A percentile compares a stretch with the other conserved stretches of the same genome.
Conservation (phyloP, 53 echinoderm and acorn worm genomes). For the Paelopatides confundens region DNA sequence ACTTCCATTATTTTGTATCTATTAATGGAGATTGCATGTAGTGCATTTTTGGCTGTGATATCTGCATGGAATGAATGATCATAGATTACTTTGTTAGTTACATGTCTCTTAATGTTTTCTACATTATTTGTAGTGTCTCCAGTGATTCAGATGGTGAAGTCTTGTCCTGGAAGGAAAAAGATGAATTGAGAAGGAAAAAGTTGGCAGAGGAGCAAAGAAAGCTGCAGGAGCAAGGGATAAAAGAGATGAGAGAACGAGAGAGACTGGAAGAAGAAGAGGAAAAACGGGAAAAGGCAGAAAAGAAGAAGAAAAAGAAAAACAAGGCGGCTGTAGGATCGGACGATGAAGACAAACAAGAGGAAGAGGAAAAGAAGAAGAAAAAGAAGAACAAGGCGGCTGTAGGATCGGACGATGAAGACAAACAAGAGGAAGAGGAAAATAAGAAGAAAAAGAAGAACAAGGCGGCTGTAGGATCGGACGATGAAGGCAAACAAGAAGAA, state of each 20-base stretch:
- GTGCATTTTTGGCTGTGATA: not conserved
- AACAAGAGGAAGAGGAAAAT: not conserved
- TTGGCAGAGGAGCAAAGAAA: slow-evolving; percentile 74
- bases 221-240: slow-evolving; percentile 72
- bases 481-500: not conserved
- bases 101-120: not conserved
- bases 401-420: slow-evolving; percentile 30
- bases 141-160: slow-evolving; percentile 80
- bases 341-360: not conserved
- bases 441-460: slow-evolving; percentile 63
- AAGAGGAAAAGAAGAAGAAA: slow-evolving; percentile 62
- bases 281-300: slow-evolving; percentile 74
- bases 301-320: slow-evolving; percentile 72
- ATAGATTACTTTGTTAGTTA: not conserved
- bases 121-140: slow-evolving; percentile 33
- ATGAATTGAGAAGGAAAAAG: slow-evolving; percentile 75
- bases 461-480: not conserved
- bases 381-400: slow-evolving; percentile 10
- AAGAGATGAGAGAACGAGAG: slow-evolving; percentile 90
- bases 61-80: not conserved
- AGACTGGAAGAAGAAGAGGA: slow-evolving; percentile 84
- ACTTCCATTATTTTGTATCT: no score
- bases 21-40: not conserved
- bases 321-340: not conserved
- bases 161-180: slow-evolving; percentile 81